Evolutionary conservation across 1,140 invertebrate genomes (phyloP).

Genomic region (Drosophila kikkawai): DNA sequence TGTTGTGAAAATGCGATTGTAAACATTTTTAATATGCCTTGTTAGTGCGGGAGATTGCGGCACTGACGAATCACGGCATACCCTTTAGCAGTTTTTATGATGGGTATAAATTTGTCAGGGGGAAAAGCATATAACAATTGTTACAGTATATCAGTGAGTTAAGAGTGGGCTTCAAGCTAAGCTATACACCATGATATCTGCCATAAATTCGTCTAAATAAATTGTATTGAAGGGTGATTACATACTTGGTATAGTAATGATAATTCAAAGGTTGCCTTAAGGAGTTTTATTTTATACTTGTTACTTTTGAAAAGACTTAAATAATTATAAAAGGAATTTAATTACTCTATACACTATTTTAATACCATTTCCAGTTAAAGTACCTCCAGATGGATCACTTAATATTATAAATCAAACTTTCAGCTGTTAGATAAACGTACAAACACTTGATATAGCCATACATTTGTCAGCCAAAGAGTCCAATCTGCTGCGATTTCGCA

Average conservation of each 20-base stretch:
- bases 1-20: constrained; percentile 46
- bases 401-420: constrained; percentile 9
- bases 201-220: constrained; percentile 2
- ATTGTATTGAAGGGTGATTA: not conserved
- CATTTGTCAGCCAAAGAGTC: constrained; percentile 27
- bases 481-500: constrained; percentile 33
- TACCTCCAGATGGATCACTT: not conserved
- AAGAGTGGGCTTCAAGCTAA: not conserved
- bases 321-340: not conserved
- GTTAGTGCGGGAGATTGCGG: constrained; percentile 22
- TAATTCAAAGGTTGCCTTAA: not conserved
- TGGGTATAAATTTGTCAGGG: not conserved
- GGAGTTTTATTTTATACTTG: not conserved
- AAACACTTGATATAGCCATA: constrained; percentile 43
- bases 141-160: constrained; percentile 5
- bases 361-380: not conserved
- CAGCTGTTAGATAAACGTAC: constrained; percentile 1
- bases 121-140: not conserved
- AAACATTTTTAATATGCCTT: constrained; percentile 53
- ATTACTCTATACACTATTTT: not conserved
- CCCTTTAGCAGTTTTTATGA: constrained; percentile 18
- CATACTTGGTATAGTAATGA: not conserved
- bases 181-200: not conserved
- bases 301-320: not conserved
- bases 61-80: constrained; percentile 4